phyloP scores from a whole-genome alignment of 1,140 invertebrate genomes.

The Achatina immaculata region DNA sequence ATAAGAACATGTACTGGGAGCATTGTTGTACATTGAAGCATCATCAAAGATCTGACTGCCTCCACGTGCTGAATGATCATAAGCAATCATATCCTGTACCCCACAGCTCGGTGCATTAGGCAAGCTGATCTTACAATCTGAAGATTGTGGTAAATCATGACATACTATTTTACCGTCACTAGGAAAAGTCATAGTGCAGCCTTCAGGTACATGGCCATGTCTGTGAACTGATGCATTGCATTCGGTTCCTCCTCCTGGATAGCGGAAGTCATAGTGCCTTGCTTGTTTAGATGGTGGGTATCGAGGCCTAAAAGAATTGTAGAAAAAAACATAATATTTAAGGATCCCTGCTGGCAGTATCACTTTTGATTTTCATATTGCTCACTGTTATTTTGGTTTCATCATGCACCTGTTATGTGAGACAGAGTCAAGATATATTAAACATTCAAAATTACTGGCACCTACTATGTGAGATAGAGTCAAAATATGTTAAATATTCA shows the following conservation, averaged over 20 bases:
- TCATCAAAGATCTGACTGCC: no score
- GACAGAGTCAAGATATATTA: no score
- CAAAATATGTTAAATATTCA: no score
- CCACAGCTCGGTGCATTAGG: neutral
- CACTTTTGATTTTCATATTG: no score
- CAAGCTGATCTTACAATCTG: neutral
- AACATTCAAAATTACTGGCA: no score
- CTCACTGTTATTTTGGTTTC: no score
- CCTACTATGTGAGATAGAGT: no score
- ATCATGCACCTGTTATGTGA: no score
- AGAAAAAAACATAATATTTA: neutral
- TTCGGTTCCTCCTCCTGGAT: constrained; percentile 7
- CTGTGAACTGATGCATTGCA: neutral
- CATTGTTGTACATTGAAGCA: neutral
- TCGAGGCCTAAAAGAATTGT: neutral
- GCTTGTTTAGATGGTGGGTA: constrained; percentile 1
- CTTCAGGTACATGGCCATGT: neutral
- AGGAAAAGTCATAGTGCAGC: neutral
- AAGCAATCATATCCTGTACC: neutral
- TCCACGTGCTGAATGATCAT: no score
- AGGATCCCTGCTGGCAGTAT: no score
- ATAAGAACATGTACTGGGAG: neutral
- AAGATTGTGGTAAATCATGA: neutral
- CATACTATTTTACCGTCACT: neutral
- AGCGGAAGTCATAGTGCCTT: constrained; percentile 13